phyloP scores from a whole-genome alignment of 2,797 vertebrate genomes.

The Helostoma temminkii region DNA sequence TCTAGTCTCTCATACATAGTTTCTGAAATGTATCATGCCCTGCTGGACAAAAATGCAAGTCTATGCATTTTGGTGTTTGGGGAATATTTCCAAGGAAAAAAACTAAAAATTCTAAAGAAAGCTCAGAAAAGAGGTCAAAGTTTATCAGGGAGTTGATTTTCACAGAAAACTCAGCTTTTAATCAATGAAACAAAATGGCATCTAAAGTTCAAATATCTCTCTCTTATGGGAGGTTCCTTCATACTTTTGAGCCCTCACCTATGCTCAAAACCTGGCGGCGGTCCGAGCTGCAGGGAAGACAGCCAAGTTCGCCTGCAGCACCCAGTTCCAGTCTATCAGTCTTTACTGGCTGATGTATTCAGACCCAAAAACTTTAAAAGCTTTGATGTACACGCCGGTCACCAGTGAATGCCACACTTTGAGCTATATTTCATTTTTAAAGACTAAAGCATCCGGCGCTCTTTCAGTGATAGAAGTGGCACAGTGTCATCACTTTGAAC shows the following conservation, averaged over 20 bases:
- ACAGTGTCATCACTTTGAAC: slow-evolving; percentile 58
- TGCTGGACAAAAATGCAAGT: background rate
- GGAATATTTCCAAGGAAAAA: too few species aligned
- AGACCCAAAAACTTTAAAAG: slow-evolving; percentile 55
- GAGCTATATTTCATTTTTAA: slow-evolving; percentile 54
- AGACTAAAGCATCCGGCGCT: slow-evolving; percentile 30
- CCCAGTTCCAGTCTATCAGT: slow-evolving; percentile 42
- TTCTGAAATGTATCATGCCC: background rate
- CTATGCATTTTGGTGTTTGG: too few species aligned
- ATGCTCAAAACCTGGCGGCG: slow-evolving; percentile 35
- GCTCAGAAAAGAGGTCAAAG: too few species aligned
- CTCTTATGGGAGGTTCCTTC: slow-evolving; percentile 32
- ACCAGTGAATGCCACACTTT: slow-evolving; percentile 27
- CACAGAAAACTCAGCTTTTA: slow-evolving; percentile 35
- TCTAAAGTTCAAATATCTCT: slow-evolving; percentile 42
- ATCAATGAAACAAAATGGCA: slow-evolving; percentile 31
- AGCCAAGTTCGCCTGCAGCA: slow-evolving; percentile 48
- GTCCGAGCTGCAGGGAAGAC: slow-evolving; percentile 53
- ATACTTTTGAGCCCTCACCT: slow-evolving; percentile 33
- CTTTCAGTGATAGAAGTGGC: slow-evolving; percentile 39
- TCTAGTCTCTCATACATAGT: background rate
- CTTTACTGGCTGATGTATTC: slow-evolving; percentile 41
- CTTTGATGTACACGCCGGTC: slow-evolving; percentile 39
- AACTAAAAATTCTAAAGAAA: too few species aligned
- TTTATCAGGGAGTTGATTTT: too few species aligned